Percentiles rank a stretch among this genome's conserved stretches.
Conservation (phyloP, 2,888 invertebrate genomes). For the Dendrolimus houi region DNA sequence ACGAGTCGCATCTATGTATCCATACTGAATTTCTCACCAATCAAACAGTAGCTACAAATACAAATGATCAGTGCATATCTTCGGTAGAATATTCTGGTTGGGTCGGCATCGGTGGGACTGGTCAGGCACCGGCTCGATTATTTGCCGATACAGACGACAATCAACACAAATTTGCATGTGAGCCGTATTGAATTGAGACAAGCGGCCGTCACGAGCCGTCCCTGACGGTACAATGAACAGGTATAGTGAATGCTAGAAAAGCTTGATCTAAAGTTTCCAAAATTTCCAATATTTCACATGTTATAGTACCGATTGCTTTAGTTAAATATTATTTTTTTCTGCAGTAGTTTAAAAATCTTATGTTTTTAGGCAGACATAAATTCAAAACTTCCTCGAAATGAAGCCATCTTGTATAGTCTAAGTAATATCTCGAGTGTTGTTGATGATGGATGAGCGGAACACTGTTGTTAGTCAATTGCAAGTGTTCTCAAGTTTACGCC, state of each 20-base stretch:
- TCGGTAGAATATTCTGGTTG: constrained; percentile 4
- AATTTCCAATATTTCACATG: neutral
- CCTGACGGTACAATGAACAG: constrained; percentile 25
- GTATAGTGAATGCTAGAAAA: neutral
- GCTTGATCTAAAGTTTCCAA: neutral
- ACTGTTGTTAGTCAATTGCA: no score
- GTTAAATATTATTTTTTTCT: neutral
- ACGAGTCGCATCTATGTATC: no score
- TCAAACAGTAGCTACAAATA: neutral
- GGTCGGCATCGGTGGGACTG: constrained; percentile 11
- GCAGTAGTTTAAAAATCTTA: no score
- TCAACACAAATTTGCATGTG: constrained; percentile 65
- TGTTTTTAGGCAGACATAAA: no score
- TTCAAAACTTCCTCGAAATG: no score
- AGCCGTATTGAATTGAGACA: constrained; percentile 60
- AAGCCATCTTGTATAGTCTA: no score
- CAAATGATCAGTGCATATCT: neutral
- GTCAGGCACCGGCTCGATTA: constrained; percentile 39
- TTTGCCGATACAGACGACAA: constrained; percentile 60
- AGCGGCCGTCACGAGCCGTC: constrained; percentile 37
- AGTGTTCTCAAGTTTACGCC: no score
- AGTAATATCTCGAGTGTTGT: no score
- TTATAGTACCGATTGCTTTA: constrained; percentile 17
- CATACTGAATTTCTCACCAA: no score
- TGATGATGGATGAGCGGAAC: no score